Conservation (phyloP, 2,797 vertebrate species). For the Oryzias dopingdopingensis region DNA sequence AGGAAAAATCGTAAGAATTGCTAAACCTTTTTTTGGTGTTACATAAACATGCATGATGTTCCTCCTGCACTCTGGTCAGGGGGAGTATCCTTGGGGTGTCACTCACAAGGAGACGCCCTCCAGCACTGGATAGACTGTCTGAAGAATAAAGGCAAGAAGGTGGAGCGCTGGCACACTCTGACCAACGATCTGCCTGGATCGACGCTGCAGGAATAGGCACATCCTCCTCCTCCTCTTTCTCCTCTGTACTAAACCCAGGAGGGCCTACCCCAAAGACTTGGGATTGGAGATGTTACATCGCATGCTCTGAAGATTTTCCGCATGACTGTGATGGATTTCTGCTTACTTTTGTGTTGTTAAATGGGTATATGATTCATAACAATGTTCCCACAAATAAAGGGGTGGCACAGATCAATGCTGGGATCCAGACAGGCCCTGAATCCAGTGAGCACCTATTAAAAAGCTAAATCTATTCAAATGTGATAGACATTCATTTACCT, state of each 20-base stretch:
- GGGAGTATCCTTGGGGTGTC: constrained; percentile 83
- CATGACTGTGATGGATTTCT: constrained; percentile 55
- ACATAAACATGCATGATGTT: neutral
- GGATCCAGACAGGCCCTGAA: constrained; percentile 20
- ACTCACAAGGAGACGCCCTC: constrained; percentile 82
- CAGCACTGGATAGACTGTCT: constrained; percentile 90
- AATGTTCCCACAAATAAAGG: constrained; percentile 10
- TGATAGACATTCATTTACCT: constrained; percentile 24
- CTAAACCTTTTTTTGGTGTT: neutral
- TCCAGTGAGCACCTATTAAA: neutral
- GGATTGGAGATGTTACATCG: constrained; percentile 36
- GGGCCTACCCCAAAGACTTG: constrained; percentile 18
- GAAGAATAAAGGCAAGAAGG: constrained; percentile 82
- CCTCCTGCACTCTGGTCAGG: constrained; percentile 65
- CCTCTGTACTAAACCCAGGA: constrained; percentile 4
- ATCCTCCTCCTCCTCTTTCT: neutral
- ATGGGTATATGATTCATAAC: constrained; percentile 33
- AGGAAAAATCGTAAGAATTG: too few relatives aligned
- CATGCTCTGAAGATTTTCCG: constrained; percentile 59
- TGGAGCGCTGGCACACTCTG: constrained; percentile 90
- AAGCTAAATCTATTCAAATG: constrained; percentile 33
- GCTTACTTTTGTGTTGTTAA: constrained; percentile 48
- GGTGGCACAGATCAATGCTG: constrained; percentile 26
- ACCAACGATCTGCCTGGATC: constrained; percentile 88
- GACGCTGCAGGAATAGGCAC: constrained; percentile 71